Evolutionary conservation across 2,888 invertebrate genomes (phyloP).

Genomic region (Nebria brevicollis): DNA sequence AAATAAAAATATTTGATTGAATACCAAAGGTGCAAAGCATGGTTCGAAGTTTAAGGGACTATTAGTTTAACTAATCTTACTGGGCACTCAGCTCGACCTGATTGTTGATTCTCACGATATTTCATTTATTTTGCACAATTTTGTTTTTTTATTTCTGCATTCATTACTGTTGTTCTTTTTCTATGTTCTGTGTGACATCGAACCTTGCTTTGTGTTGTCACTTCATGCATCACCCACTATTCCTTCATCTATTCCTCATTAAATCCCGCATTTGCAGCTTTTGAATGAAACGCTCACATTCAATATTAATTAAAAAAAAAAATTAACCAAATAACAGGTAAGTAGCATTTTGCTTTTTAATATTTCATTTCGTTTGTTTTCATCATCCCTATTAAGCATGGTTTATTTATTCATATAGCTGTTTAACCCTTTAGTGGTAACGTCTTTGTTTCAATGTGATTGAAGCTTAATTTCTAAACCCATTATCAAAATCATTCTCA

Average conservation of each 20-base stretch:
- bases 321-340: conserved; percentile 50
- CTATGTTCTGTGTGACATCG: conserved; percentile 59
- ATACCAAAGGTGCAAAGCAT: conserved; percentile 59
- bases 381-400: conserved; percentile 14
- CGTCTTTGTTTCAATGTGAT: neutral
- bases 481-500: no score
- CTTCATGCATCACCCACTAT: conserved; percentile 49
- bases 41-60: conserved; percentile 58
- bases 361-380: conserved; percentile 14
- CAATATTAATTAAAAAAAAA: neutral
- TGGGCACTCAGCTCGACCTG: conserved; percentile 62
- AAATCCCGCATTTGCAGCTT: conserved; percentile 32
- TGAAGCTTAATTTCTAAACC: no score
- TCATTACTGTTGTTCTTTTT: conserved; percentile 50
- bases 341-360: conserved; percentile 54
- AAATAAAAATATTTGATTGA: conserved; percentile 42
- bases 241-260: conserved; percentile 49
- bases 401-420: neutral
- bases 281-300: conserved; percentile 22
- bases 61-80: conserved; percentile 56
- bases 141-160: conserved; percentile 43
- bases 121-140: conserved; percentile 54
- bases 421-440: neutral
- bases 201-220: conserved; percentile 64
- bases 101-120: conserved; percentile 37